A percentile compares a stretch with the other conserved stretches of the same genome.
Evolutionary conservation across 2,888 invertebrate genomes (phyloP).

Genomic region (Spodoptera picta): DNA sequence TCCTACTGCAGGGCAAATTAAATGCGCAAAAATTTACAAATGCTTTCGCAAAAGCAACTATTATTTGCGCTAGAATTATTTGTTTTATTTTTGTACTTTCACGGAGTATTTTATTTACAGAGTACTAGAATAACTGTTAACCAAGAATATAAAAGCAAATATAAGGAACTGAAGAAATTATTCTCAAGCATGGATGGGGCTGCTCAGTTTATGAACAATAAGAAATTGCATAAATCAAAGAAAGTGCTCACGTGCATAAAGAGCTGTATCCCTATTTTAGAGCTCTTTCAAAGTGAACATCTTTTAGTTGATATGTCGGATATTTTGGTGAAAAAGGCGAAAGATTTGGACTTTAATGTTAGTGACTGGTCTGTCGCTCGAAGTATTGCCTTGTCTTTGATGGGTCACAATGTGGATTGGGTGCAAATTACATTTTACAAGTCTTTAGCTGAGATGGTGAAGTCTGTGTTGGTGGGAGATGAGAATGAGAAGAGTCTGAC

Average conservation of each 20-base stretch:
- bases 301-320: constrained; percentile 84
- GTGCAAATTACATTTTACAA: constrained; percentile 87
- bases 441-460: constrained; percentile 86
- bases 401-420: constrained; percentile 88
- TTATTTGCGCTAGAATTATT: background rate
- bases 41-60: background rate
- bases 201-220: constrained; percentile 76
- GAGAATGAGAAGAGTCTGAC: constrained; percentile 84
- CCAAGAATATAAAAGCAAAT: constrained; percentile 81
- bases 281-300: constrained; percentile 88
- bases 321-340: constrained; percentile 72
- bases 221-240: constrained; percentile 67
- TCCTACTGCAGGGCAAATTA: background rate
- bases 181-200: constrained; percentile 78
- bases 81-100: too few species aligned
- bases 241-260: constrained; percentile 82
- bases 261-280: constrained; percentile 87
- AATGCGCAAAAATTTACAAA: background rate
- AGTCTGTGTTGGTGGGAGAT: constrained; percentile 87
- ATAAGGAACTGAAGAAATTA: constrained; percentile 75
- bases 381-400: constrained; percentile 83
- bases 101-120: constrained; percentile 58
- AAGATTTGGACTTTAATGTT: constrained; percentile 73
- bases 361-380: constrained; percentile 75
- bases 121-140: constrained; percentile 71